Conservation (phyloP, 2,888 invertebrate genomes). For the Digitonthophagus gazella region DNA sequence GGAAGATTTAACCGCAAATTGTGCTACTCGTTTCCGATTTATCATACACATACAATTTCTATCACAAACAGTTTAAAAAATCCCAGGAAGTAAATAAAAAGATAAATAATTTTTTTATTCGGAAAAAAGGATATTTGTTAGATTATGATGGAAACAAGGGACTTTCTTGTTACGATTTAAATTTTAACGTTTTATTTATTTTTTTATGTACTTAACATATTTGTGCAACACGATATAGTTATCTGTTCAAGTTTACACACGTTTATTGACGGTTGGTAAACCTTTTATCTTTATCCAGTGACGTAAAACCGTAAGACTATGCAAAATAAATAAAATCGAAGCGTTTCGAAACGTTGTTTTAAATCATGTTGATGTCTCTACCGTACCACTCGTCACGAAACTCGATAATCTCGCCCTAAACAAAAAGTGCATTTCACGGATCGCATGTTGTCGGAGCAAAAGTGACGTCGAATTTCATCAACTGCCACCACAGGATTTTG, state of each 20-base stretch:
- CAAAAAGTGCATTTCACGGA: neutral
- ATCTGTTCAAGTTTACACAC: neutral
- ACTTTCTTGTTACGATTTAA: neutral
- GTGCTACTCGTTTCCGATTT: no score
- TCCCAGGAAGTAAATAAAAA: neutral
- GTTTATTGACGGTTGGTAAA: neutral
- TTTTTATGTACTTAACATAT: neutral
- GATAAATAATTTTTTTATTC: neutral
- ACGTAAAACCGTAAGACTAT: neutral
- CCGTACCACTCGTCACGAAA: neutral
- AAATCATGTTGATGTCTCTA: no score
- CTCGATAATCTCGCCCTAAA: neutral
- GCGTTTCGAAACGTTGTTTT: no score
- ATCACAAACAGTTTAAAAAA: neutral
- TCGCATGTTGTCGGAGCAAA: neutral
- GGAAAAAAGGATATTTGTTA: neutral
- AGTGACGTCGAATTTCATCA: neutral
- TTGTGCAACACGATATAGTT: neutral
- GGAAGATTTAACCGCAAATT: no score
- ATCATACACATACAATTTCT: neutral
- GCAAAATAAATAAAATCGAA: neutral
- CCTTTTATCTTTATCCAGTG: neutral
- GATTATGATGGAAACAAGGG: neutral
- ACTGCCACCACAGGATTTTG: slow-evolving; percentile 9
- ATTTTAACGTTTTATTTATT: neutral